These are phyloP conservation scores for Echiichthys vipera DNA, from an alignment of 2,797 vertebrate genomes.

Conservation along the genomic window DNA sequence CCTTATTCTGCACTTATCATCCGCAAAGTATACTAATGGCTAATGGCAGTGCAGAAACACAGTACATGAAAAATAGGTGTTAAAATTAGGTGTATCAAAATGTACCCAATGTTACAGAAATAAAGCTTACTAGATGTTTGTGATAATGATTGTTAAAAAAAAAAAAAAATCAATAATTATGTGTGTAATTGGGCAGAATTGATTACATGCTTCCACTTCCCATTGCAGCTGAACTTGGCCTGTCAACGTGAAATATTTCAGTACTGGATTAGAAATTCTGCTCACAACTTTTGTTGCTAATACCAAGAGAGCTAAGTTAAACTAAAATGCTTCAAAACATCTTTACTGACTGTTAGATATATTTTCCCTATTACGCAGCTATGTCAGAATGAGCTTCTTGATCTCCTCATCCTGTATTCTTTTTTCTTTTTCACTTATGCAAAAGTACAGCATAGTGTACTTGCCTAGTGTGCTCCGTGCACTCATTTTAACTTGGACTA, in stretches of 20 bases:
- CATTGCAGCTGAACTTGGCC: constrained; percentile 46
- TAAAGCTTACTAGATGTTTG: constrained; percentile 49
- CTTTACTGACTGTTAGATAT: constrained; percentile 72
- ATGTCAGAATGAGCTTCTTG: constrained; percentile 45
- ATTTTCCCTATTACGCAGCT: constrained; percentile 60
- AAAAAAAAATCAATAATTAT: constrained; percentile 16
- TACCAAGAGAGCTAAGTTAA: constrained; percentile 57
- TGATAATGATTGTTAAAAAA: too few species aligned
- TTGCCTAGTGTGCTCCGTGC: constrained; percentile 32
- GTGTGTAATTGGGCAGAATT: constrained; percentile 38
- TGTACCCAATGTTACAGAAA: constrained; percentile 38
- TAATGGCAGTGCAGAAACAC: constrained; percentile 24
- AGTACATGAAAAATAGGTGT: constrained; percentile 12
- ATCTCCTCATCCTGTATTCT: constrained; percentile 19
- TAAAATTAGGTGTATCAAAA: constrained; percentile 34
- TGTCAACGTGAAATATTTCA: constrained; percentile 48
- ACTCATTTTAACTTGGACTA: constrained; percentile 46
- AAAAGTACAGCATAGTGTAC: constrained; percentile 47
- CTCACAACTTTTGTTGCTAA: constrained; percentile 38
- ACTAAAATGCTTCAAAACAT: constrained; percentile 55
- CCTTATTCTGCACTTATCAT: constrained; percentile 17
- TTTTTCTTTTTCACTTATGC: constrained; percentile 50
- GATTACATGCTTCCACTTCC: constrained; percentile 26
- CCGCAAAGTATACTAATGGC: constrained; percentile 29
- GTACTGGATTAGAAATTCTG: constrained; percentile 41